Percentiles rank a stretch among this genome's conserved stretches.
Conservation (phyloP, 1,140 invertebrate species). For the Drosophila melanogaster region Release_6_plus_ISO1_MT NT_033777.3:29630001-29630500, state of each 20-base stretch:
- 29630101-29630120: slow-evolving; percentile 45
- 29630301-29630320: slow-evolving; percentile 42
- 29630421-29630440: slow-evolving; percentile 47
- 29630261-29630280: slow-evolving; percentile 64
- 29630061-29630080: slow-evolving; percentile 56
- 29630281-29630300: slow-evolving; percentile 43
- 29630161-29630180: slow-evolving; percentile 11
- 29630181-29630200: neutral
- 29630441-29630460: slow-evolving; percentile 12
- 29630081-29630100: slow-evolving; percentile 39
- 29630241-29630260: slow-evolving; percentile 16
- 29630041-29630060: slow-evolving; percentile 74
- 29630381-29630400: slow-evolving; percentile 36
- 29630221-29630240: slow-evolving; percentile 35
- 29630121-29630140: slow-evolving; percentile 13
- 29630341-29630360: slow-evolving; percentile 59
- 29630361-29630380: slow-evolving; percentile 57
- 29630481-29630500: slow-evolving; percentile 38
- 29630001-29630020: slow-evolving; percentile 6
- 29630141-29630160: slow-evolving; percentile 43
- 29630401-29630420: slow-evolving; percentile 44
- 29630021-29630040: slow-evolving; percentile 41
- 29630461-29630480: slow-evolving; percentile 33
- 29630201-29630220: neutral
- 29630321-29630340: slow-evolving; percentile 67